Evolutionary conservation across 1,140 invertebrate species (phyloP), one percentile per base, ranked within the genome.

Genomic region (Trypoxylus dichotomus): DNA sequence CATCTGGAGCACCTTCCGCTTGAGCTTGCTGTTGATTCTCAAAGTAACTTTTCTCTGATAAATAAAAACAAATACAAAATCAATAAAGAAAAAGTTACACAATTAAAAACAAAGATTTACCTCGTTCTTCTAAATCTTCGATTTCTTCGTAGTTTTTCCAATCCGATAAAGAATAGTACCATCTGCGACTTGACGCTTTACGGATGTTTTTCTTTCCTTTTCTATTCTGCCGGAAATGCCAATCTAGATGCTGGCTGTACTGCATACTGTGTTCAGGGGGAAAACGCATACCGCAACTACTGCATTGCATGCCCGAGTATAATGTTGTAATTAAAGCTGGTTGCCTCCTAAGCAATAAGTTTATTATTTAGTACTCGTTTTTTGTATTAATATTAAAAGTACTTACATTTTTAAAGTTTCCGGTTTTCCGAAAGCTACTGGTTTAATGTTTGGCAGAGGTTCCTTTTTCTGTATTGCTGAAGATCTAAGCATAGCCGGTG

Each of bases 141-240:
- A 98, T 92, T 88, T 98, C 97, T 87, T 97, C 95, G 85, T 95
- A 98, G 82, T 96, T 93, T 82, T 96, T 91, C 97, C 97, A 99
- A 86, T 98, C 96, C 78, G 92, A 91, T 47, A 96, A 89, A 82
- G 95, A 92, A 84, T 97, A 98, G 86, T 95, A 97, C 94, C 96
- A 97, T 77, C 92, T 91, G 6, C 96, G 88, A 15, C 93, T 94
- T 80, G 94, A 93, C 0, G 95, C 94, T 72, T 95, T 93, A 25
- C 94, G 90, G 0, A 93, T 91, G 0, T 94, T 94, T 82, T 96
- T 95, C 77, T 95, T 92, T 82, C 96, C 96, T 60, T 93, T 89
- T 10, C 96, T 88, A 86, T 99, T 99, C 85, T 96, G 94, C 10
- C 97, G 88, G 87, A 98, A 98, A 88, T 99, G 97, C 97, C 97